These are phyloP conservation scores for Micronycteris hirsuta DNA, from an alignment of 2,113 vertebrate genomes.

Conservation along the genomic window DNA sequence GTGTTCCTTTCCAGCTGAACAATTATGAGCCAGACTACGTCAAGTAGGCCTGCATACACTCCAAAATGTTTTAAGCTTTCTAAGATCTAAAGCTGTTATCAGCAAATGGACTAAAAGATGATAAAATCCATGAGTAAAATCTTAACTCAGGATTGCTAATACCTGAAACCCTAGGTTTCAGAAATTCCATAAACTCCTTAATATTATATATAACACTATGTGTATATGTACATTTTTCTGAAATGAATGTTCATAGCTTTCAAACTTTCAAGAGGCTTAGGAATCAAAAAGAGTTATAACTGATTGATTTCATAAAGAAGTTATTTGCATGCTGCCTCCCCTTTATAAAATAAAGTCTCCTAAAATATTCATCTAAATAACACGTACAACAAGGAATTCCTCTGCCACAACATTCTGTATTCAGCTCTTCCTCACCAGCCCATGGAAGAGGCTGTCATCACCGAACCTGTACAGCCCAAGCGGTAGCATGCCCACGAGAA, in stretches of 20 bases:
- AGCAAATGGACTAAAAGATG: constrained; percentile 35
- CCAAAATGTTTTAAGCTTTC: neutral
- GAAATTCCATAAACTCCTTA: neutral
- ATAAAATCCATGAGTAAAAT: neutral
- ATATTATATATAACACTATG: constrained; percentile 7
- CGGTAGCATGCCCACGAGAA: neutral
- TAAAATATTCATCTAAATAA: constrained; percentile 35
- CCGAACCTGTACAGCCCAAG: neutral
- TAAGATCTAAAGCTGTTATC: neutral
- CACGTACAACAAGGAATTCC: neutral
- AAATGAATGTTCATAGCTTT: constrained; percentile 15
- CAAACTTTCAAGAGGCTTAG: neutral
- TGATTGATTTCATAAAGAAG: neutral
- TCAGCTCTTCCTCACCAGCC: neutral
- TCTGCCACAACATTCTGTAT: neutral
- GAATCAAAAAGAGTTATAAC: constrained; percentile 34
- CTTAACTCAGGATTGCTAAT: neutral
- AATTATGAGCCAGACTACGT: neutral
- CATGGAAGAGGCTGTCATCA: neutral
- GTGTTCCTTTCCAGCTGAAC: constrained; percentile 19
- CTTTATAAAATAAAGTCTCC: neutral
- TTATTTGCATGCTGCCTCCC: neutral
- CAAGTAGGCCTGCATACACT: neutral
- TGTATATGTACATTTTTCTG: neutral
- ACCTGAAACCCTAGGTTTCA: neutral